Evolutionary conservation across 2,888 invertebrate species (phyloP), one percentile per base, ranked within the genome.

Genomic region (Heteropelma amictum): DNA sequence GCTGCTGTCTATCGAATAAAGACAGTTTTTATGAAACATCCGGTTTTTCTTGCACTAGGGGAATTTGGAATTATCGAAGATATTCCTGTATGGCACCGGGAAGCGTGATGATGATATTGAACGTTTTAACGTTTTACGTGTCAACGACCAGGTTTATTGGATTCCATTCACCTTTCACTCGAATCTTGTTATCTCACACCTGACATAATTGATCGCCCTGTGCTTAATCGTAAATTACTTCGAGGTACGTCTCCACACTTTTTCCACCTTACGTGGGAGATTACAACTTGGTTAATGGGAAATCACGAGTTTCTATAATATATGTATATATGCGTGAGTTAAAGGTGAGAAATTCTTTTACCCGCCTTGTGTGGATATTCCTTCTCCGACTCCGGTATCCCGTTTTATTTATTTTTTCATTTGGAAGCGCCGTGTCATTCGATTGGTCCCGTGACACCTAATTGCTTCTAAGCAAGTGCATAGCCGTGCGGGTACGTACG

Each of bases 401-500:
- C 14, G 4, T 56, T 49, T 19, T 73, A 49, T 58, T 63, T 58
- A 47, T 12, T 40, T 38, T 47, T 51, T 14, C 21, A 40, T 58
- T 35, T 53, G 30, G 17, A 45, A 19, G 19, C 53, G 67, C n/a
- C n/a, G n/a, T n/a, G n/a, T n/a, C n/a, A n/a, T 73, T 65, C 61
- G 61, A 70, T 70, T 53, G 61, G 45, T 60, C 70, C 49, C 40
- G 54, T 28, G 49, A 35, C 60, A 60, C 60, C 65, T 74, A 74
- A 74, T 74, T 74, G 70, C 65, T 65, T 60, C 70, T 35, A 61
- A 70, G 70, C 49, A 47, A 74, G n/a, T n/a, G 60, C 40, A 23
- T 21, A 38, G 33, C 30, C 54, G 35, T 23, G 7, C 51, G 23
- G n/a, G n/a, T n/a, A n/a, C 49, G 12, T 42, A 60, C 60, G 58